Base-by-base conservation (phyloP, 2,888 invertebrate genomes). In the Aquatica leii region DNA sequence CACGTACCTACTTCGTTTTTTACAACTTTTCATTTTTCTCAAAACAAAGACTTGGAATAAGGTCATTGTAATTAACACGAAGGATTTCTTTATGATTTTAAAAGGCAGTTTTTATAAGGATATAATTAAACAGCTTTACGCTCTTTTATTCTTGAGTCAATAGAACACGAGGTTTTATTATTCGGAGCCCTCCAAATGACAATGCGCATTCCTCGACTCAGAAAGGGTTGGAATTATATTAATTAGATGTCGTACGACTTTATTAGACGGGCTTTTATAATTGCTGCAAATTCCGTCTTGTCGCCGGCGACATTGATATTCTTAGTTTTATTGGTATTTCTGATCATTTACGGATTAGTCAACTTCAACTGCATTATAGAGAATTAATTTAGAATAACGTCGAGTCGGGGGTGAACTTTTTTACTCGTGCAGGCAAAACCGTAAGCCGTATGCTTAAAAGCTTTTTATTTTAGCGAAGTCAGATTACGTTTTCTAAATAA, bases 241-340 rank as follows among this genome's bases (percentile, higher is more conserved):
- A 77, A 76, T 77, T 76, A 76, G 75, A 76, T 74, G 77, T 74
- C 67, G 74, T 73, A 73, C 71, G 75, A 74, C 75, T 77, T 77
- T 76, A 77, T 77, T 77, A 74, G 70, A 69, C 57, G 60, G 55
- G 56, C 50, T 64, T 54, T 59, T 56, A 64, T 59, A 64, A 64
- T 63, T 63, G 63, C 59, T 59, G 50, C 49, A 55, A 63, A 63
- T 65, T 61, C 65, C 59, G 60, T 54, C 54, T 65, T 61, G 65
- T 61, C 61, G 65, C 61, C 65, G 58, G 48, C 64, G 52, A 56
- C 54, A 49, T 60, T 64, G 65, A 65, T 65, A 65, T 61, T 65
- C 60, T 61, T 58, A 57, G 53, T 65, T 64, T 60, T 31, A 46
- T 50, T 24, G 52, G 53, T 37, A 62, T 57, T 62, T 62, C 40